These are phyloP conservation scores for Drosophila flavopinicola DNA, from an alignment of 2,888 invertebrate species.

Conservation along the genomic window DNA sequence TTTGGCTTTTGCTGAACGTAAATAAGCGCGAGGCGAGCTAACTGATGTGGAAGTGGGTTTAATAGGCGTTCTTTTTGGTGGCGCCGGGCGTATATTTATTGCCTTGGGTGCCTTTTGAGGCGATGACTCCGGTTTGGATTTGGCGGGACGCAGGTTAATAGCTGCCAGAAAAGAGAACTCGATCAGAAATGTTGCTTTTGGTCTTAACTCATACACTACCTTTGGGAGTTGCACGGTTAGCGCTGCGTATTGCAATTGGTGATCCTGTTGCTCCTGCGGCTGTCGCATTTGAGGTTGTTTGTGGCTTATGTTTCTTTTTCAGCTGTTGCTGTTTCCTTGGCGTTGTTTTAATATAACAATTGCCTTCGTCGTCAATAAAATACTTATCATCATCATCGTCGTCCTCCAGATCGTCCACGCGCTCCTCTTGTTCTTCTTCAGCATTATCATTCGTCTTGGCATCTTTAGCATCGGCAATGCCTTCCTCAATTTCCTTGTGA, in stretches of 20 bases:
- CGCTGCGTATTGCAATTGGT: slow-evolving; percentile 26
- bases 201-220: slow-evolving; percentile 1
- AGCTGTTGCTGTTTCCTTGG: slow-evolving; percentile 84
- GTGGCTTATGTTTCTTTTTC: slow-evolving; percentile 45
- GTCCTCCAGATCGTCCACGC: slow-evolving; percentile 44
- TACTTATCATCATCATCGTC: slow-evolving; percentile 87
- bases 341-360: slow-evolving; percentile 92
- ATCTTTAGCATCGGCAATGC: slow-evolving; percentile 58
- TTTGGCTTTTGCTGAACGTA: slow-evolving; percentile 32
- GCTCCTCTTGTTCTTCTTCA: slow-evolving; percentile 60
- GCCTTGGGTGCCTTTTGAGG: slow-evolving; percentile 83
- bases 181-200: not conserved
- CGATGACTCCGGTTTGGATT: slow-evolving; percentile 10
- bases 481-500: slow-evolving; percentile 91
- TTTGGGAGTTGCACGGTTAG: slow-evolving; percentile 35
- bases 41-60: slow-evolving; percentile 10
- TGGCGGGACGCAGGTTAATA: slow-evolving; percentile 64
- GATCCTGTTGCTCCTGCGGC: not conserved
- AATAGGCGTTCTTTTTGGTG: slow-evolving; percentile 29
- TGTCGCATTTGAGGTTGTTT: not conserved
- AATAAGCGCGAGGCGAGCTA: slow-evolving; percentile 15
- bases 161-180: slow-evolving; percentile 18
- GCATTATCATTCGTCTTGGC: slow-evolving; percentile 25
- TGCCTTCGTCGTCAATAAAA: slow-evolving; percentile 90
- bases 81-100: slow-evolving; percentile 49